Base-by-base conservation (phyloP, 1,140 invertebrate species). In the Drosophila kohkoa region DNA sequence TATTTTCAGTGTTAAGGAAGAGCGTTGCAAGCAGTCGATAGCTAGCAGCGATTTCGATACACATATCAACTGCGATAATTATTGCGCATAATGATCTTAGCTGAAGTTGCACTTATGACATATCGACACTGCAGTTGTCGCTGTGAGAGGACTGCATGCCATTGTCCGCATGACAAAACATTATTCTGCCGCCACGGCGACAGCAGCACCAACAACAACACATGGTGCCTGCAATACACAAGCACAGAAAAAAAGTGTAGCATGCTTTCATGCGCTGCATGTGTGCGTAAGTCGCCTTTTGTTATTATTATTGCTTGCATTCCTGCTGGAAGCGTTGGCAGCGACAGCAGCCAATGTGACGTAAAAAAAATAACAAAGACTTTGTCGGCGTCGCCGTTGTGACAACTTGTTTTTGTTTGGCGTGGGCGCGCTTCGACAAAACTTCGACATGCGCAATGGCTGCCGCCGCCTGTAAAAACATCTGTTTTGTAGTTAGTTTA, bases 341-440 rank as follows among this genome's bases (percentile, higher is more conserved):
- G 51, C 52, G 32, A 45, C 68, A 67, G 63, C 58, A 45, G 20
- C 20, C 20, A 45, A 45, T 66, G 65, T 85, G 82, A 86, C 82
- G 82, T 86, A 86, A 81, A 86, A 86, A 70, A 57, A 38, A 86
- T 67, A 57, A 43, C 49, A 76, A 65, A 54, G 35, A 59, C 62
- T 65, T 46, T 48, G 58, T 58, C 75, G 73, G 67, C 73, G 48
- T 71, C 67, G 41, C 13, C 74, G 48, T 66, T 66, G 77, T 69
- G 60, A 66, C 78, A 89, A 89, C 74, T 81, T 90, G 75, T 89
- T 90, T 89, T 89, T 89, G 85, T 89, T 89, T 89, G 79, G 81
- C 74, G 65, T 88, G 82, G 80, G 60, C 49, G 71, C 62, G 49
- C 64, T 55, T 52, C 41, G 13, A n/a, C 58, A 45, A 38, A 45